Evolutionary conservation across 2,888 invertebrate species (phyloP).

Genomic region (Nowickia ferox): DNA sequence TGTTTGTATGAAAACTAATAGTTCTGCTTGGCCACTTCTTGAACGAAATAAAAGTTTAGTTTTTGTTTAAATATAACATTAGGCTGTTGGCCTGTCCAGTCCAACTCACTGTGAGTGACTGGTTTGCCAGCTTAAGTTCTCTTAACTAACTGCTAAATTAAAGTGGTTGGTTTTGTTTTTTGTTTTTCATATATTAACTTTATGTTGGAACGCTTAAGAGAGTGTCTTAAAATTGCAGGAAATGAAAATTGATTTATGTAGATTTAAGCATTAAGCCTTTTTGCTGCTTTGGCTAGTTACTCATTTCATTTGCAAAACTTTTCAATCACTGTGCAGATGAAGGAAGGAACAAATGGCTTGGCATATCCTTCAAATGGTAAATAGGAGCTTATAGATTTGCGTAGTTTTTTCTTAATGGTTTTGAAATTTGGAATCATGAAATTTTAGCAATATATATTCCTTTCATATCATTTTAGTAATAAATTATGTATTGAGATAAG

Average conservation of each 20-base stretch:
- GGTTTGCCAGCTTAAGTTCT: conserved; percentile 36
- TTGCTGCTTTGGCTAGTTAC: conserved; percentile 18
- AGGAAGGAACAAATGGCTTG: not conserved
- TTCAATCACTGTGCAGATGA: conserved; percentile 50
- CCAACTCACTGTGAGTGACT: conserved; percentile 45
- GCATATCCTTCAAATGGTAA: not conserved
- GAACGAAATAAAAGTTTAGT: not conserved
- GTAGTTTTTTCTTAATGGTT: not conserved
- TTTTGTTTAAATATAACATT: conserved; percentile 14
- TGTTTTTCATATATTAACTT: conserved; percentile 9
- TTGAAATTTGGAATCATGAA: too few species aligned
- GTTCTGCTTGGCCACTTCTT: conserved; percentile 29
- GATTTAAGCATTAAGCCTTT: conserved; percentile 62
- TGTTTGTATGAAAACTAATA: conserved; percentile 18
- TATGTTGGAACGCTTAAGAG: conserved; percentile 41
- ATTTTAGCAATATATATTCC: too few species aligned
- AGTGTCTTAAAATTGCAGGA: conserved; percentile 70
- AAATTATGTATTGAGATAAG: too few species aligned
- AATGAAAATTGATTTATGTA: conserved; percentile 69
- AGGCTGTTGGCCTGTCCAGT: conserved; percentile 47
- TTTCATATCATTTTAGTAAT: too few species aligned
- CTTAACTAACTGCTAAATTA: conserved; percentile 32
- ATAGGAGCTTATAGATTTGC: not conserved
- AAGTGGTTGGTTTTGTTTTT: conserved; percentile 9
- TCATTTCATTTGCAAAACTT: conserved; percentile 56